A percentile compares a stretch with the other conserved stretches of the same genome.
Evolutionary conservation across 1,140 invertebrate species (phyloP).

Genomic region (Aplysia californica): DNA sequence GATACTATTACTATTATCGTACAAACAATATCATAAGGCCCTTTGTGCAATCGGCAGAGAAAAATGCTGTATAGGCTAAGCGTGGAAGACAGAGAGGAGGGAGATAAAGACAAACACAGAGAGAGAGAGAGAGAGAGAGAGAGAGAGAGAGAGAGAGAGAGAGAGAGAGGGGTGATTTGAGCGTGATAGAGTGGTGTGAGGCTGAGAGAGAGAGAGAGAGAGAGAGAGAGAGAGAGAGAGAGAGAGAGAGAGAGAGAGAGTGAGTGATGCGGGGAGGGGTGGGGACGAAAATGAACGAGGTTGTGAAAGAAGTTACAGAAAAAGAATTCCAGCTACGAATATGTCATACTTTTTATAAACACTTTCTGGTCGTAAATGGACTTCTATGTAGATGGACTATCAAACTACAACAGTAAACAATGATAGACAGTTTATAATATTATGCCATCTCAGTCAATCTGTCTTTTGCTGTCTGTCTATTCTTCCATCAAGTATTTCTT

Average conservation of each 20-base stretch:
- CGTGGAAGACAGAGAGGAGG: background rate
- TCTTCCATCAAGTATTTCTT: too few species aligned
- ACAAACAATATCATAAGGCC: background rate
- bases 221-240: constrained; percentile 20
- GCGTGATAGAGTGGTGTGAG: background rate
- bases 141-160: background rate
- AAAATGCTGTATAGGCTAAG: background rate
- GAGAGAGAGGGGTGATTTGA: constrained; percentile 2
- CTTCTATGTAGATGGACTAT: too few species aligned
- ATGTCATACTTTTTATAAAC: too few species aligned
- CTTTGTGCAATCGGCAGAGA: background rate
- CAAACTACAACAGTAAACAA: too few species aligned
- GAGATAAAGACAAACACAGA: too few species aligned
- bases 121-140: background rate
- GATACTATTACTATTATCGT: background rate
- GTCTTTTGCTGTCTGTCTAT: too few species aligned
- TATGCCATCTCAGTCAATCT: too few species aligned
- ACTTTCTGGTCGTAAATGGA: too few species aligned
- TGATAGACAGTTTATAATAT: too few species aligned
- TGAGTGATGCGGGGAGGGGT: background rate
- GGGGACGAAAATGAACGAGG: background rate
- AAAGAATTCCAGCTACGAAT: background rate
- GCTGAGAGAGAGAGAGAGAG: constrained; percentile 6
- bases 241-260: constrained; percentile 22
- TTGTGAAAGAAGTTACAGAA: background rate